phyloP scores from a whole-genome alignment of 2,888 invertebrate species.

The Danaus chrysippus region DNA sequence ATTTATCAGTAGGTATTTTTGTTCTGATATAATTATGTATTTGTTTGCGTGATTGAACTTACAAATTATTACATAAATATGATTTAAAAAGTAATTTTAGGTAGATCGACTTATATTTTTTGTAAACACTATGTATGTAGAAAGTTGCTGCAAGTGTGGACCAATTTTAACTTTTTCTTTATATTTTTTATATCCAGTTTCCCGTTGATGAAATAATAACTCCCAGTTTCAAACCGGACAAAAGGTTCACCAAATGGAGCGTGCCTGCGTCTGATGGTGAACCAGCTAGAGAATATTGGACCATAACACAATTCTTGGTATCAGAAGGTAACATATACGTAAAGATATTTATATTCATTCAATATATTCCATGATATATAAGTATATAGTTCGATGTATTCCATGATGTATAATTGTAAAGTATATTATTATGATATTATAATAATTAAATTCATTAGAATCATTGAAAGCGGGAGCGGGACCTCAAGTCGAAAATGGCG shows the following conservation, averaged over 20 bases:
- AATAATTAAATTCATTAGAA: conserved; percentile 39
- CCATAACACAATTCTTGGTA: conserved; percentile 64
- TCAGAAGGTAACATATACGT: conserved; percentile 54
- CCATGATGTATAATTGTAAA: not conserved
- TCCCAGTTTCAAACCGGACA: conserved; percentile 52
- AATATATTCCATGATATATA: not conserved
- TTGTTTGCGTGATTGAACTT: no score
- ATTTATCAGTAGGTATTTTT: no score
- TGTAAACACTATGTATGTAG: no score
- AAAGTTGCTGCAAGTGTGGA: no score
- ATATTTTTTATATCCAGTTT: conserved; percentile 36
- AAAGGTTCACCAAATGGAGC: conserved; percentile 59
- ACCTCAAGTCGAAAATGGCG: conserved; percentile 62
- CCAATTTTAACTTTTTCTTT: not conserved
- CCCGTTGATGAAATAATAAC: conserved; percentile 55
- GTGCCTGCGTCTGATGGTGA: conserved; percentile 53
- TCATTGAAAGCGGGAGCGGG: conserved; percentile 64
- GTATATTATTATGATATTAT: not conserved
- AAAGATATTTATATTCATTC: not conserved
- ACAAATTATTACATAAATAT: no score
- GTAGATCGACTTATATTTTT: no score
- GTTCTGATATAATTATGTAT: no score
- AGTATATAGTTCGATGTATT: no score
- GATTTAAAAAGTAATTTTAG: no score
- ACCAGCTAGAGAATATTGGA: conserved; percentile 61